Base-by-base conservation (phyloP, 2,797 vertebrate genomes). In the Sparus aurata region DNA sequence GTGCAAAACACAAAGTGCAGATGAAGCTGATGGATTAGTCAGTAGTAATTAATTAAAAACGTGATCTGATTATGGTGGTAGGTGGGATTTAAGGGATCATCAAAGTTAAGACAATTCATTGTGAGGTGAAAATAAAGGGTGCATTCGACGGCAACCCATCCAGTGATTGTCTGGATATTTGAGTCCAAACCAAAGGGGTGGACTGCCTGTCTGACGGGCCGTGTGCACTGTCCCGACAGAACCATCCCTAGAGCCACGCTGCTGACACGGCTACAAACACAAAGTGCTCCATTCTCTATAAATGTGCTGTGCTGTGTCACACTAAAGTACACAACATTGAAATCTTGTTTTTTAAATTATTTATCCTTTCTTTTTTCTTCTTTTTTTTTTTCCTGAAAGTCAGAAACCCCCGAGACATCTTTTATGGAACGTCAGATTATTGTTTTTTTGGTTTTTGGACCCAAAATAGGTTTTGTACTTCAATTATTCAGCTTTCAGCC, bases 401-500 rank as follows among this genome's bases (percentile, higher is more conserved):
- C 79, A 73, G n/a, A 69, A 55, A 45, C 22, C 45, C 53, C 17
- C 2, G 7, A 73, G 43, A 65, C 46, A 71, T 49, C 80, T 62
- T 67, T 75, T 17, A 30, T 18, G 12, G 54, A 61, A 49, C 61
- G 47, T 65, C n/a, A 23, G 11, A 60, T 38, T 49, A 12, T 49
- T 61, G n/a, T 78, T 74, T 78, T 74, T 38, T 77, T 45, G 17
- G 45, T 27, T 65, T 67, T 61, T 53, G 67, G 34, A 59, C 25
- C 47, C 25, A 53, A 82, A 88, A 80, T 74, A 80, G 61, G 27
- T 68, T 68, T 68, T 61, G 3, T 10, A 34, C n/a, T 64, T 83
- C 17, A 90, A 90, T 84, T 69, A 83, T 87, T 88, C 55, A 79
- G 25, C 11, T 77, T 46, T 57, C 16, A 49, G n/a, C 46, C 12